Evolutionary conservation across 1,140 invertebrate genomes (phyloP).

Genomic region (Cydia splendana): DNA sequence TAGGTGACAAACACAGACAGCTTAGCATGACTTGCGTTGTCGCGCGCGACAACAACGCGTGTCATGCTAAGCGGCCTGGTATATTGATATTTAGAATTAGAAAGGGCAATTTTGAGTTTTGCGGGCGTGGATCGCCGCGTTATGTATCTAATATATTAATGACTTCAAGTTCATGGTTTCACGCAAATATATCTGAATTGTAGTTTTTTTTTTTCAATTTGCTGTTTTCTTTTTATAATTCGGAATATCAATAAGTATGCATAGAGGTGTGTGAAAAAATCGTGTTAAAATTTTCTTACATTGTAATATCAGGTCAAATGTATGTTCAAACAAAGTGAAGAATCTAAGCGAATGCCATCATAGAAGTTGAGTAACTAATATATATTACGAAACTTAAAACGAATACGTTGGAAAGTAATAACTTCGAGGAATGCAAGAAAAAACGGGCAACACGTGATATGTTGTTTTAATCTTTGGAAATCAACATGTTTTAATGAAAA

Average conservation of each 20-base stretch:
- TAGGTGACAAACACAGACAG: neutral
- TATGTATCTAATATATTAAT: no score
- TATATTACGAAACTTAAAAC: neutral
- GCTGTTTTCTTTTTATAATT: no score
- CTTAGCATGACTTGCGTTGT: no score
- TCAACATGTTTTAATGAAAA: neutral
- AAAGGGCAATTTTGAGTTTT: no score
- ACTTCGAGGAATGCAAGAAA: slow-evolving; percentile 3
- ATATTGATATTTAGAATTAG: no score
- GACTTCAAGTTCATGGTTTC: no score
- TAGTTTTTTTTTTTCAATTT: no score
- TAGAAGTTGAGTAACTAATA: neutral
- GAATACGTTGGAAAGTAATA: neutral
- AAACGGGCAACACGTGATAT: neutral
- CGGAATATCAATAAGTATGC: neutral
- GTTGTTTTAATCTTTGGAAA: neutral
- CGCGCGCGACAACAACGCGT: no score
- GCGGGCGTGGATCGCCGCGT: no score
- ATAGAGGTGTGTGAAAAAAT: neutral
- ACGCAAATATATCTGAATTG: no score
- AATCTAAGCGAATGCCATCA: neutral
- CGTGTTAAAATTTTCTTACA: neutral
- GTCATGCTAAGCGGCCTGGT: no score
- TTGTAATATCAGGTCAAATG: neutral
- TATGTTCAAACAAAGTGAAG: neutral